Conservation (phyloP, 2,113 vertebrate genomes). For the Thalassoma bifasciatum region DNA sequence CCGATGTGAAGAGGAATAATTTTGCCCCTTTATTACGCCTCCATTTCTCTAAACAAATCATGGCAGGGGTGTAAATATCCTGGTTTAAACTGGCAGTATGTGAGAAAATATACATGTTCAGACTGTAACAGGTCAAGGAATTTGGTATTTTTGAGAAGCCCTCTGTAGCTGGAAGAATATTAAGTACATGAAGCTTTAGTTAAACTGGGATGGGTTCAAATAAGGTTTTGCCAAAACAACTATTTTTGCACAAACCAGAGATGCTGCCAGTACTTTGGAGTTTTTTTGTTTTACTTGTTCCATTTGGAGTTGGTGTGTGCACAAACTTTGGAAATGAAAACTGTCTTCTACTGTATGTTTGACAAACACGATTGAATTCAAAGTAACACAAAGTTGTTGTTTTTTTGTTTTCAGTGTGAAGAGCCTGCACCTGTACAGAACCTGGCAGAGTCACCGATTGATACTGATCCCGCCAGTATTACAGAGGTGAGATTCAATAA, state of each 20-base stretch:
- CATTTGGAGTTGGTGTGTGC: neutral
- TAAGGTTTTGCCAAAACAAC: too few relatives aligned
- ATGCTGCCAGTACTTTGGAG: too few relatives aligned
- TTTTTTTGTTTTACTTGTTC: neutral
- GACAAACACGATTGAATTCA: neutral
- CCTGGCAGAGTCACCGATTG: slow-evolving; percentile 64
- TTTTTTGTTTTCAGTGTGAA: slow-evolving; percentile 52
- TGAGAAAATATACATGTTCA: too few relatives aligned
- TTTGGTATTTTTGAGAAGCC: too few relatives aligned
- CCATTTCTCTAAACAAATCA: too few relatives aligned
- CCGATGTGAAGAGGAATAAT: too few relatives aligned
- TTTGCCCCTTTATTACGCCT: too few relatives aligned
- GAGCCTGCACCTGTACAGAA: slow-evolving; percentile 46
- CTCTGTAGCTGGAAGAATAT: neutral
- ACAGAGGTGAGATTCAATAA: slow-evolving; percentile 59
- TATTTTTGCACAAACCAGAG: neutral
- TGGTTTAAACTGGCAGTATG: too few relatives aligned
- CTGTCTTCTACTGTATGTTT: neutral
- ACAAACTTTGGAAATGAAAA: too few relatives aligned
- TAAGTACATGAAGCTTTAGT: neutral
- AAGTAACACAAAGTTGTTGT: neutral
- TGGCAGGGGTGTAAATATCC: too few relatives aligned
- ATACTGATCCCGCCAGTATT: slow-evolving; percentile 53
- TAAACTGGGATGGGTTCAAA: neutral
- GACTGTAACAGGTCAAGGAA: too few relatives aligned